These are phyloP conservation scores for Cyprinodon variegatus DNA, from an alignment of 2,113 vertebrate species.

Conservation along the genomic window DNA sequence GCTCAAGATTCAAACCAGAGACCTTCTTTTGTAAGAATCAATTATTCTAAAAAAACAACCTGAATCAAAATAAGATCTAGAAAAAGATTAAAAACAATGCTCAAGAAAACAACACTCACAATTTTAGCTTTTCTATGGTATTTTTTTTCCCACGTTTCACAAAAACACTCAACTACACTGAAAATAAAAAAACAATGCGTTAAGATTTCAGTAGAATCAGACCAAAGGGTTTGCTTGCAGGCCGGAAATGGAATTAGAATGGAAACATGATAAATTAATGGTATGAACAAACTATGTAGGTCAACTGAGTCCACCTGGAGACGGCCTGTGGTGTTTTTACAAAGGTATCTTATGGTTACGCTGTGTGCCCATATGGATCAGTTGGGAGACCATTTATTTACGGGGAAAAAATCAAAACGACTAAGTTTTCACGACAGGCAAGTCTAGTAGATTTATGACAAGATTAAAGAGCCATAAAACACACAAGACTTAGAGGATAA, in stretches of 20 bases:
- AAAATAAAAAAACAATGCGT: background rate
- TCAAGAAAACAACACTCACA: background rate
- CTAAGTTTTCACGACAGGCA: no score
- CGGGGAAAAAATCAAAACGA: no score
- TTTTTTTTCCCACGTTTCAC: background rate
- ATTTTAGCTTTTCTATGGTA: background rate
- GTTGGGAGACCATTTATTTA: no score
- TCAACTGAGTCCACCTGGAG: no score
- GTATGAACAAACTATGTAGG: no score
- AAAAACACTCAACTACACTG: background rate
- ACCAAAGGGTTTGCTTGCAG: background rate
- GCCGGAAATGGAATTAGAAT: no score
- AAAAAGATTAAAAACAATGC: background rate
- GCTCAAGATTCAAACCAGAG: background rate
- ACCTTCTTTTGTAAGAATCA: background rate
- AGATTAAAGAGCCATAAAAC: background rate
- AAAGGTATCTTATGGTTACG: no score
- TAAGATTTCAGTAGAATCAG: background rate
- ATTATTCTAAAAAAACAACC: background rate
- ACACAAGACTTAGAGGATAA: background rate
- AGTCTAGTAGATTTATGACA: background rate
- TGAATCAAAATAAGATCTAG: background rate
- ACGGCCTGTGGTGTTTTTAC: no score
- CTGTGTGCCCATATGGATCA: no score
- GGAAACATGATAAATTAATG: no score